phyloP scores from a whole-genome alignment of 2,888 invertebrate genomes.

The Xylota segnis region DNA sequence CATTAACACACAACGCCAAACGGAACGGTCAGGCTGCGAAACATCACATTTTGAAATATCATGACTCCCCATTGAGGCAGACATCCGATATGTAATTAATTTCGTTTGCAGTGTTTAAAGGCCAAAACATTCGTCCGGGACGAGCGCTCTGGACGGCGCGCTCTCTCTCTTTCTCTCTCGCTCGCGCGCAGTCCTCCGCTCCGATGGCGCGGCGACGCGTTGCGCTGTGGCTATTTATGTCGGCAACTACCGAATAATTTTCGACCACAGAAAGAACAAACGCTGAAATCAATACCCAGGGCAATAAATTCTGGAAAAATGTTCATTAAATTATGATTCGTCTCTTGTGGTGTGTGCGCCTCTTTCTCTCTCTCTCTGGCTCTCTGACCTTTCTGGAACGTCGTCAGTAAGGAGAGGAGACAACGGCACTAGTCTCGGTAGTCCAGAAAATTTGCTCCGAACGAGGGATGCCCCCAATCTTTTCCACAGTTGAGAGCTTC shows the following conservation, averaged over 20 bases:
- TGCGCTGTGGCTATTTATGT: conserved; percentile 85
- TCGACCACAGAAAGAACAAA: conserved; percentile 79
- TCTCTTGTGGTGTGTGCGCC: conserved; percentile 53
- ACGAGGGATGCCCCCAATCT: conserved; percentile 73
- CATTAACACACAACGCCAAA: conserved; percentile 64
- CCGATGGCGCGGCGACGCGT: conserved; percentile 52
- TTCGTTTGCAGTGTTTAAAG: conserved; percentile 80
- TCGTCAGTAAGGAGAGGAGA: conserved; percentile 51
- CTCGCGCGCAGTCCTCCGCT: background rate
- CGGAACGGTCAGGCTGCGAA: conserved; percentile 70
- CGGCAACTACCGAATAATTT: conserved; percentile 81
- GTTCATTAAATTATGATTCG: conserved; percentile 82
- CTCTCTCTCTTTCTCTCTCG: conserved; percentile 17
- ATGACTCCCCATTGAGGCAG: conserved; percentile 80
- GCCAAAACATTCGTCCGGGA: conserved; percentile 70
- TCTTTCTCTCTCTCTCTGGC: conserved; percentile 18
- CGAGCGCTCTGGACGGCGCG: conserved; percentile 24
- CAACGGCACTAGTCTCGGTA: conserved; percentile 44
- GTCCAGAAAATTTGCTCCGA: conserved; percentile 69
- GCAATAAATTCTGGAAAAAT: conserved; percentile 84
- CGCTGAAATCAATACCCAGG: conserved; percentile 84
- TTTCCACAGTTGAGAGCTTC: conserved; percentile 14
- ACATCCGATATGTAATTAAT: conserved; percentile 82
- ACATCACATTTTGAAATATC: conserved; percentile 77
- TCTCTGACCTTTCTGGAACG: conserved; percentile 51